These are phyloP conservation scores for Phylloscopus trochilus DNA, from an alignment of 2,113 vertebrate species.

Conservation along the genomic window DNA sequence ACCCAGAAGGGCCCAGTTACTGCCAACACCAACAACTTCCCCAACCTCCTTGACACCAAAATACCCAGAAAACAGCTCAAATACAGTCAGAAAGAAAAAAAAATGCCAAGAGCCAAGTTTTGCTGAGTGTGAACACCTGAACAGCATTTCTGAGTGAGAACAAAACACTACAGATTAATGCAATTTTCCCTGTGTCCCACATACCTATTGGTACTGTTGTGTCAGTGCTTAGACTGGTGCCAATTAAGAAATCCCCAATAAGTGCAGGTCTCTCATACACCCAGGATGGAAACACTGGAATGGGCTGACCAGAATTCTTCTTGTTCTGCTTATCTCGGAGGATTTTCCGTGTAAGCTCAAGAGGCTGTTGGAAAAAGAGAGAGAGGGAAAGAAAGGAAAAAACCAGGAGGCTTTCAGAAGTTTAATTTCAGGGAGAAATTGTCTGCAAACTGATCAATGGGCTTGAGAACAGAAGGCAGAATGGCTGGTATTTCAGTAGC, in stretches of 20 bases:
- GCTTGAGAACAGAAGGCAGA: not conserved
- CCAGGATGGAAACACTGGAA: slow-evolving; percentile 91
- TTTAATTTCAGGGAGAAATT: not conserved
- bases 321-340: slow-evolving; percentile 93
- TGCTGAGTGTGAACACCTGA: not conserved
- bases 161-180: not conserved
- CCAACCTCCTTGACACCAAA: not conserved
- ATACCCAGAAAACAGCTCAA: not conserved
- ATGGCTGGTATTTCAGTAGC: not conserved
- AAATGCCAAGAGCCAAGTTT: not conserved
- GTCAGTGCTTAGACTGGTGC: slow-evolving; percentile 75
- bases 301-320: slow-evolving; percentile 87
- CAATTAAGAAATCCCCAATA: slow-evolving; percentile 87
- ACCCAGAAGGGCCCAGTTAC: not conserved
- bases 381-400: not conserved
- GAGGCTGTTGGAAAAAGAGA: slow-evolving; percentile 73
- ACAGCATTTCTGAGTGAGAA: not conserved
- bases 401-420: not conserved
- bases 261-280: slow-evolving; percentile 93
- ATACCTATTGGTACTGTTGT: slow-evolving; percentile 80
- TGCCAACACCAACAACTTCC: not conserved
- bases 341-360: slow-evolving; percentile 89
- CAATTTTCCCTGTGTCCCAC: not conserved
- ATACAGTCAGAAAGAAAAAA: not conserved
- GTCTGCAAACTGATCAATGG: too few species aligned